Evolutionary conservation across 2,797 vertebrate species (phyloP).

Genomic region (Anabas testudineus): DNA sequence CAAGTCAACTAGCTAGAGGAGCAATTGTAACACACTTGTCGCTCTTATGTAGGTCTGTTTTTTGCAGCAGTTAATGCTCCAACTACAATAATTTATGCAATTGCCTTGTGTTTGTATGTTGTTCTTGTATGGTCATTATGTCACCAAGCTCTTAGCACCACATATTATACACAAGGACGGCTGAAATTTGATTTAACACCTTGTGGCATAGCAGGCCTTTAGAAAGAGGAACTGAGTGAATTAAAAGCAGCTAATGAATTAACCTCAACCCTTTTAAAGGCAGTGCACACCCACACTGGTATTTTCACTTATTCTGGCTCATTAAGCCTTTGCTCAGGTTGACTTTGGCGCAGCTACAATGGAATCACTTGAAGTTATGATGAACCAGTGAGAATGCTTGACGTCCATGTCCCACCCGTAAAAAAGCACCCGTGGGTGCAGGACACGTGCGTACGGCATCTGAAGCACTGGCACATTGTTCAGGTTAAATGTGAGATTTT

Average conservation of each 20-base stretch:
- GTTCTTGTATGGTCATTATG: background rate
- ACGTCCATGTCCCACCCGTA: background rate
- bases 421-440: background rate
- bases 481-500: slow-evolving; percentile 38
- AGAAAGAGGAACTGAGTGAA: background rate
- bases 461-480: background rate
- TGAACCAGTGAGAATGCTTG: background rate
- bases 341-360: background rate
- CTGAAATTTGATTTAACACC: background rate
- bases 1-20: background rate
- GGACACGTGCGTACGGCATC: background rate
- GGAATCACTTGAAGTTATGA: background rate
- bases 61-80: background rate
- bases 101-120: background rate
- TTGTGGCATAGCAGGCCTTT: background rate
- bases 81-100: background rate
- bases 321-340: background rate
- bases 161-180: background rate
- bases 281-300: background rate
- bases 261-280: background rate
- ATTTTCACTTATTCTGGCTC: background rate
- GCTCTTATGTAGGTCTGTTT: background rate
- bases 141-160: background rate
- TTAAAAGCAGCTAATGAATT: background rate
- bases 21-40: background rate